phyloP scores from a whole-genome alignment of 2,797 vertebrate genomes.

The Eleutherodactylus coqui region DNA sequence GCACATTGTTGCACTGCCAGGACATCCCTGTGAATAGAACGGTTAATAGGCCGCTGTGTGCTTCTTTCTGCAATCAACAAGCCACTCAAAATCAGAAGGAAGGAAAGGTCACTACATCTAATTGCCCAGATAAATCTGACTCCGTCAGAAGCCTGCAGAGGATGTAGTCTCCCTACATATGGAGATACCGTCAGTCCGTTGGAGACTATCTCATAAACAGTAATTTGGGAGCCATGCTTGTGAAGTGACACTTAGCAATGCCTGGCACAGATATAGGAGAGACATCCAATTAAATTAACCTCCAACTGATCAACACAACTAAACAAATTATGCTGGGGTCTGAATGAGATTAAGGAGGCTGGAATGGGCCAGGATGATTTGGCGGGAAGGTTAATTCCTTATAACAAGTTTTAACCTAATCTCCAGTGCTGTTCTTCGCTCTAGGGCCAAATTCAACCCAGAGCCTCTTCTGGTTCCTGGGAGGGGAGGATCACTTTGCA shows the following conservation, averaged over 20 bases:
- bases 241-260: constrained; percentile 73
- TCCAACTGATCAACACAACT: constrained; percentile 75
- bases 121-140: constrained; percentile 55
- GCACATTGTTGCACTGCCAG: not conserved
- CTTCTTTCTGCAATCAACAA: constrained; percentile 40
- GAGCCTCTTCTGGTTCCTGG: constrained; percentile 58
- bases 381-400: constrained; percentile 68
- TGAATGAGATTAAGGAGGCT: constrained; percentile 72
- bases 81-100: constrained; percentile 28
- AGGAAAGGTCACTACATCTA: constrained; percentile 56
- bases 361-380: constrained; percentile 67
- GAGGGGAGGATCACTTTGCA: constrained; percentile 55
- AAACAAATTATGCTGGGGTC: constrained; percentile 75
- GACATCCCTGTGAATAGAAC: not conserved
- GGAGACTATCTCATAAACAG: constrained; percentile 69
- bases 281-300: constrained; percentile 79
- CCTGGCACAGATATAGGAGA: constrained; percentile 73
- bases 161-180: constrained; percentile 56
- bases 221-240: constrained; percentile 73
- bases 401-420: constrained; percentile 71
- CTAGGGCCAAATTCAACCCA: constrained; percentile 63
- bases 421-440: constrained; percentile 61
- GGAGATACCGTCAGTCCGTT: constrained; percentile 68
- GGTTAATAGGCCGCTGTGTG: constrained; percentile 18
- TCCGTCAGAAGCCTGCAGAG: constrained; percentile 61